phyloP scores from a whole-genome alignment of 2,888 invertebrate species.

The Archips xylosteana region DNA sequence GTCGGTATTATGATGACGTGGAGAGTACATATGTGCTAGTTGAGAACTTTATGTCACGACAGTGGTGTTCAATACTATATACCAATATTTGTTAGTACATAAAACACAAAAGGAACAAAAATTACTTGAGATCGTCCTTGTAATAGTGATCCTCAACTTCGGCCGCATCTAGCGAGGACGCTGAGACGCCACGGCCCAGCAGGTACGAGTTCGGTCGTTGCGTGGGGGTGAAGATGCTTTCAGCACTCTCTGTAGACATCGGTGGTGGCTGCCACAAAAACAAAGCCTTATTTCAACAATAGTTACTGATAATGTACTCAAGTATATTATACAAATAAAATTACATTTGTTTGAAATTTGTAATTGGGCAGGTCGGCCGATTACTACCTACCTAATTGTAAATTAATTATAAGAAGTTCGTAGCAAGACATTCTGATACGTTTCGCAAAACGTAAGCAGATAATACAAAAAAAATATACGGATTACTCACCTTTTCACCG shows the following conservation, averaged over 20 bases:
- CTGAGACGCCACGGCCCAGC: neutral
- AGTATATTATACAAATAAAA: neutral
- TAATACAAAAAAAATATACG: too few relatives aligned
- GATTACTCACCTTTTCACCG: conserved; percentile 30
- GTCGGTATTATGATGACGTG: too few relatives aligned
- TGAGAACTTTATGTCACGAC: neutral
- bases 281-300: neutral
- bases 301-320: neutral
- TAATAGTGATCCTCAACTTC: conserved; percentile 63
- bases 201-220: neutral
- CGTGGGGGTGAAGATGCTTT: neutral
- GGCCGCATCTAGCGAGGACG: conserved; percentile 12
- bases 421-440: too few relatives aligned
- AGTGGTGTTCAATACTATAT: neutral
- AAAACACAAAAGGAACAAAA: neutral
- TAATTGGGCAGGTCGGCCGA: too few relatives aligned
- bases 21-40: too few relatives aligned
- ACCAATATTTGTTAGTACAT: too few relatives aligned
- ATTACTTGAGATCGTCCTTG: conserved; percentile 73
- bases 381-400: too few relatives aligned
- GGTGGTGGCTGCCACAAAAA: neutral
- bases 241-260: neutral
- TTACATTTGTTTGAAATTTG: too few relatives aligned
- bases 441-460: too few relatives aligned
- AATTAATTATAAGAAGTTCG: too few relatives aligned